These are phyloP conservation scores for Murina feae DNA, from an alignment of 2,113 vertebrate genomes.

Conservation along the genomic window DNA sequence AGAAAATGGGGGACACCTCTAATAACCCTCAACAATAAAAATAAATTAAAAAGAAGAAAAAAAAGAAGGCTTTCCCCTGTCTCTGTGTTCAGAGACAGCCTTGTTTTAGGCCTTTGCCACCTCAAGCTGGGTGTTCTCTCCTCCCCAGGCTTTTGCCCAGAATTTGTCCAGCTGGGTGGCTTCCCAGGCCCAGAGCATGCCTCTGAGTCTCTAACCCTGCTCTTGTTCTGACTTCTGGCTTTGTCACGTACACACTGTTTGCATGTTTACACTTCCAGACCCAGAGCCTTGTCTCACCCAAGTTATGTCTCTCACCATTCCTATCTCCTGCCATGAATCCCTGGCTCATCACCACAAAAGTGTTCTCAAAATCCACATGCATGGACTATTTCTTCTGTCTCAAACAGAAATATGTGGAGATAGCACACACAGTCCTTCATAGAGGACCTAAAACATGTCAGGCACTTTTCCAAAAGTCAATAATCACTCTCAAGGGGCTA, in stretches of 20 bases:
- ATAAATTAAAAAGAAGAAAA: not conserved
- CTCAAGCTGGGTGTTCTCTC: not conserved
- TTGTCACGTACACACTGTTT: not conserved
- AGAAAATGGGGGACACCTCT: too few species aligned
- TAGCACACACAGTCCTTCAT: not conserved
- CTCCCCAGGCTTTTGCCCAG: not conserved
- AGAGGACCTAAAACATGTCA: not conserved
- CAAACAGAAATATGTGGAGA: not conserved
- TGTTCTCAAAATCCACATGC: not conserved
- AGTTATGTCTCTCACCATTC: not conserved
- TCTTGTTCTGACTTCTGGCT: not conserved
- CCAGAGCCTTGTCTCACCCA: not conserved
- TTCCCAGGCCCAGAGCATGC: not conserved
- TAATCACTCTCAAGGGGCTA: not conserved
- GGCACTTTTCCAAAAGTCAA: not conserved
- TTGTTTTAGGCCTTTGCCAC: not conserved
- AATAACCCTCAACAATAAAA: not conserved
- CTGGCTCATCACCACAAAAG: not conserved
- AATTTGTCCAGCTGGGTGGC: not conserved
- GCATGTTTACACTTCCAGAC: not conserved
- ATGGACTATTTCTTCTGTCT: not conserved
- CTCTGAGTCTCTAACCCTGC: not conserved
- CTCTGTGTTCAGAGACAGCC: not conserved
- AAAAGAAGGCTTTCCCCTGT: not conserved
- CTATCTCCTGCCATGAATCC: not conserved